A percentile compares a stretch with the other conserved stretches of the same genome.
phyloP scores from a whole-genome alignment of 2,888 invertebrate genomes.

The Zaprionus bogoriensis region DNA sequence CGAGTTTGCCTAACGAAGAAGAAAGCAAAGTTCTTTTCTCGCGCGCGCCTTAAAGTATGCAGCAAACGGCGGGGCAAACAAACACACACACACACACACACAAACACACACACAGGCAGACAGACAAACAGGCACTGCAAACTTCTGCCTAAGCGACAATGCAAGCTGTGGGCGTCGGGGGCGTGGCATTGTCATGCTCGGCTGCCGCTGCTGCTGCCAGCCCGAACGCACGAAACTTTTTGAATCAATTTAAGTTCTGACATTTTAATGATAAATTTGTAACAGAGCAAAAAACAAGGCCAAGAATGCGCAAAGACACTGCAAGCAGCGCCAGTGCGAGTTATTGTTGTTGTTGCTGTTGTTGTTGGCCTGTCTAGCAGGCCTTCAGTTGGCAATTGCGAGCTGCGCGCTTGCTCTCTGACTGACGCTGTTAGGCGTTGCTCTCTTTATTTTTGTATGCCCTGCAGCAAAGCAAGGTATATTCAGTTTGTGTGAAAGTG shows the following conservation, averaged over 20 bases:
- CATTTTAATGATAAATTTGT: slow-evolving; percentile 78
- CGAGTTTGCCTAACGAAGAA: slow-evolving; percentile 72
- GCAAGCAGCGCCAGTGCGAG: too few relatives aligned
- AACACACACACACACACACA: slow-evolving; percentile 2
- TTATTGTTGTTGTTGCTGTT: slow-evolving; percentile 2
- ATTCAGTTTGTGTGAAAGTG: too few relatives aligned
- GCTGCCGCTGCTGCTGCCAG: slow-evolving; percentile 8
- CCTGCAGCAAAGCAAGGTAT: too few relatives aligned
- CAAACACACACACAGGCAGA: background rate
- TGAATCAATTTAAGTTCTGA: slow-evolving; percentile 78
- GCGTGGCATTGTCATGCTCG: slow-evolving; percentile 38
- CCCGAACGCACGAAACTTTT: slow-evolving; percentile 57
- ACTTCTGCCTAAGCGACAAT: slow-evolving; percentile 55
- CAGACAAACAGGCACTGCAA: slow-evolving; percentile 7
- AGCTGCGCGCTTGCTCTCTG: background rate
- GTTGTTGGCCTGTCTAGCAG: slow-evolving; percentile 26
- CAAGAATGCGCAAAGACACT: slow-evolving; percentile 41
- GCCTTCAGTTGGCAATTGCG: slow-evolving; percentile 5
- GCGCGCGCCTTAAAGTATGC: slow-evolving; percentile 72
- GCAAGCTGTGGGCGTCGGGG: slow-evolving; percentile 24
- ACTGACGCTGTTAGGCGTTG: too few relatives aligned
- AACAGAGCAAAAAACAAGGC: slow-evolving; percentile 60
- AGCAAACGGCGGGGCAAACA: slow-evolving; percentile 30
- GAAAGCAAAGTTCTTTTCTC: slow-evolving; percentile 60
- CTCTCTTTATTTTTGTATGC: too few relatives aligned